Evolutionary conservation across 2,888 invertebrate species (phyloP).

Genomic region (Amaurobius ferox): DNA sequence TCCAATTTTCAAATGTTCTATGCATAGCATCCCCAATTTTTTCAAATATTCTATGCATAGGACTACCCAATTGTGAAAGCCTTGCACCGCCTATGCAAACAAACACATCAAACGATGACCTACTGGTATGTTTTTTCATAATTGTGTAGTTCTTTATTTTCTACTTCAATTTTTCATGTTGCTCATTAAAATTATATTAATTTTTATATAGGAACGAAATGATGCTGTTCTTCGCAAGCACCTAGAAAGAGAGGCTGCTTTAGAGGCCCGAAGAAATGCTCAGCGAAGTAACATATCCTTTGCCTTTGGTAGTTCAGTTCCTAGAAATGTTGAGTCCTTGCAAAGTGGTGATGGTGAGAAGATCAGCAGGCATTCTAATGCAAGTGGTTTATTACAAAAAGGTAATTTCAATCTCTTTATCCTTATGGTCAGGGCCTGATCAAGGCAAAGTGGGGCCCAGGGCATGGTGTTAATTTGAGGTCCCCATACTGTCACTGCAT

Average conservation of each 20-base stretch:
- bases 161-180: not conserved
- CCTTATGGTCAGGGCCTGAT: no score
- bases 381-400: slow-evolving; percentile 53
- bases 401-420: no score
- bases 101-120: no score
- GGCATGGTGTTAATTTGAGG: no score
- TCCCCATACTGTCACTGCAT: no score
- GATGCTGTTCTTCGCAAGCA: slow-evolving; percentile 91
- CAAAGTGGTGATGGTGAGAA: slow-evolving; percentile 41
- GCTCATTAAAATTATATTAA: not conserved
- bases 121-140: no score
- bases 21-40: no score
- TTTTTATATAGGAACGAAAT: slow-evolving; percentile 83
- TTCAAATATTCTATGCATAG: no score
- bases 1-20: no score
- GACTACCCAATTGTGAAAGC: no score
- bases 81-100: no score
- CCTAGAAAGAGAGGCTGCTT: slow-evolving; percentile 87
- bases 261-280: slow-evolving; percentile 87
- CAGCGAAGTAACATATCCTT: slow-evolving; percentile 87
- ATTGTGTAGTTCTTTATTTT: not conserved
- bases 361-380: slow-evolving; percentile 36
- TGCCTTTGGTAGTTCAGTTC: slow-evolving; percentile 94
- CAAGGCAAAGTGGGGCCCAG: no score
- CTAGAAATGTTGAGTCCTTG: slow-evolving; percentile 79